These are phyloP conservation scores for Nematolebias whitei DNA, from an alignment of 2,113 vertebrate genomes.

Conservation along the genomic window DNA sequence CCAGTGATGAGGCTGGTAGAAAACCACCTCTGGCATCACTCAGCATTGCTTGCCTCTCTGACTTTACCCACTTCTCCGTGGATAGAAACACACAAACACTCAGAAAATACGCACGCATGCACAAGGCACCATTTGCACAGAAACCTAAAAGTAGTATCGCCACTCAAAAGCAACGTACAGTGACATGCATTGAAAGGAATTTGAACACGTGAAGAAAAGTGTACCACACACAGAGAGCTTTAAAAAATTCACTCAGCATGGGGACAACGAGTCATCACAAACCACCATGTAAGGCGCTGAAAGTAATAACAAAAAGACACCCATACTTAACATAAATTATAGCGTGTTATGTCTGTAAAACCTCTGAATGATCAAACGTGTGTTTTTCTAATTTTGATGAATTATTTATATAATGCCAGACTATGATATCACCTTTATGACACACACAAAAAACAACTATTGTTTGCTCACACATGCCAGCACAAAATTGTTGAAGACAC, in stretches of 20 bases:
- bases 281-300: conserved; percentile 9
- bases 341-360: conserved; percentile 1
- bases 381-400: conserved; percentile 34
- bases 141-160: conserved; percentile 51
- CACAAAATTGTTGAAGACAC: neutral
- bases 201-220: conserved; percentile 9
- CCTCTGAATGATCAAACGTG: conserved; percentile 29
- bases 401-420: conserved; percentile 23
- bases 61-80: conserved; percentile 17
- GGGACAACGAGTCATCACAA: conserved; percentile 26
- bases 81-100: conserved; percentile 35
- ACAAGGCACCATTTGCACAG: conserved; percentile 3
- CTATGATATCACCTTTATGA: conserved; percentile 23
- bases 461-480: conserved; percentile 5
- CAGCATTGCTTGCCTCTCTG: conserved; percentile 50
- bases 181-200: conserved; percentile 30
- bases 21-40: conserved; percentile 75
- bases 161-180: conserved; percentile 37
- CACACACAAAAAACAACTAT: conserved; percentile 6
- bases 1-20: conserved; percentile 58
- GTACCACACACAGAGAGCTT: conserved; percentile 14
- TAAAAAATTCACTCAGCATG: conserved; percentile 2
- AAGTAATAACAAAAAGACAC: conserved; percentile 9
- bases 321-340: conserved; percentile 27
- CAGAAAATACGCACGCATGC: conserved; percentile 30